Evolutionary conservation across 2,797 vertebrate species (phyloP).

Genomic region (Australoheros facetus): DNA sequence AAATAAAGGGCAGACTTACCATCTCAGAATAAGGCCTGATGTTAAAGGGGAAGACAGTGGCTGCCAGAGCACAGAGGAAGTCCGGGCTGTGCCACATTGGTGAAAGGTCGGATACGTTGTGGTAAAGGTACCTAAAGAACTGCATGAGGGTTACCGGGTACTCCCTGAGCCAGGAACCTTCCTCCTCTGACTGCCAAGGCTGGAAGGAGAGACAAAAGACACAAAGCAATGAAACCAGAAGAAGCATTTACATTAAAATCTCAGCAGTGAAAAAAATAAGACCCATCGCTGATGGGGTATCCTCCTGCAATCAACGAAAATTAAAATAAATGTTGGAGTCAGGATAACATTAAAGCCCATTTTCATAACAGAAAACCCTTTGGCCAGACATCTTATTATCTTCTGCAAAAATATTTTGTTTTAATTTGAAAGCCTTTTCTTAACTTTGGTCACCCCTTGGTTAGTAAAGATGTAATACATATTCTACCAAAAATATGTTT

Average conservation of each 20-base stretch:
- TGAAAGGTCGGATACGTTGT: slow-evolving; percentile 93
- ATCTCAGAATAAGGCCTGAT: slow-evolving; percentile 98
- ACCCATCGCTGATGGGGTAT: no score
- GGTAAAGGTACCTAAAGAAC: slow-evolving; percentile 97
- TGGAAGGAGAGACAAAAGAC: slow-evolving; percentile 53
- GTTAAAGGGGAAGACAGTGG: slow-evolving; percentile 96
- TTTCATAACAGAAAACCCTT: no score
- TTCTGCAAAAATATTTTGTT: no score
- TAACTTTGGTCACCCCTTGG: no score
- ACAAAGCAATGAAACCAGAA: background rate
- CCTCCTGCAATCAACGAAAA: no score
- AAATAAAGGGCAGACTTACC: slow-evolving; percentile 75
- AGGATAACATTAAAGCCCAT: no score
- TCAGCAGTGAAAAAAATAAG: background rate
- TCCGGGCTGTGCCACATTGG: slow-evolving; percentile 97
- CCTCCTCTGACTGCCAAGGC: slow-evolving; percentile 99
- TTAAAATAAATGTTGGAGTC: no score
- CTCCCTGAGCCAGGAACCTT: slow-evolving; percentile 97
- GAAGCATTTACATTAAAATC: background rate
- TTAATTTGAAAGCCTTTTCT: no score
- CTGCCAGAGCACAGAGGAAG: slow-evolving; percentile 94
- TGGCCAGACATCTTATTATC: no score
- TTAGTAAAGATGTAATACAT: no score
- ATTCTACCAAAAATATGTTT: no score
- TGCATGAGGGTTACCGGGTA: slow-evolving; percentile 98